Evolutionary conservation across 1,140 invertebrate genomes (phyloP).

Genomic region (Diachasma alloeum): DNA sequence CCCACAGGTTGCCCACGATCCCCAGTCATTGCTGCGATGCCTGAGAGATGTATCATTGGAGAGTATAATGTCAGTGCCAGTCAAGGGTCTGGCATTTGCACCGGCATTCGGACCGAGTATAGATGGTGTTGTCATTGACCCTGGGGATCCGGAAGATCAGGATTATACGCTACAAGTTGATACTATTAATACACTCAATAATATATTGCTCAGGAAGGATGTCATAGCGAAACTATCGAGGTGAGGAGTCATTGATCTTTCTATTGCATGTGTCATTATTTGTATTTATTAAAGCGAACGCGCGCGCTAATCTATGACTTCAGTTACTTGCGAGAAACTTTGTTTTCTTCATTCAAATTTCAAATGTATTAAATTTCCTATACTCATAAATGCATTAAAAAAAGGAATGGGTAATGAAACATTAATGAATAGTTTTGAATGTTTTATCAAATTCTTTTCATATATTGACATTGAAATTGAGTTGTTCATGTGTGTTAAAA

Average conservation of each 20-base stretch:
- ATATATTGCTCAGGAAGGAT: conserved; percentile 78
- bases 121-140: conserved; percentile 90
- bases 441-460: too few relatives aligned
- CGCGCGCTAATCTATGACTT: too few relatives aligned
- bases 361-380: too few relatives aligned
- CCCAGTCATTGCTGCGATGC: conserved; percentile 77
- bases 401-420: too few relatives aligned
- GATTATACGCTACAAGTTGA: conserved; percentile 62
- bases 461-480: too few relatives aligned
- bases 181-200: conserved; percentile 78
- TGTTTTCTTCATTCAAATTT: too few relatives aligned
- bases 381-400: too few relatives aligned
- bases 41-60: conserved; percentile 81
- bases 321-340: too few relatives aligned
- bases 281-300: too few relatives aligned
- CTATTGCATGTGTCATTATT: too few relatives aligned
- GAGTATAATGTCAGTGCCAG: conserved; percentile 76
- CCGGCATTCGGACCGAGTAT: conserved; percentile 90
- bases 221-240: conserved; percentile 76
- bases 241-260: conserved; percentile 47
- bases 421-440: too few relatives aligned
- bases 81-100: conserved; percentile 82
- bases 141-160: conserved; percentile 69
- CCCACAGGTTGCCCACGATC: conserved; percentile 48
- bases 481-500: too few relatives aligned